Conservation (phyloP, 23 tunicate species). For the Phallusia fumigata region DNA sequence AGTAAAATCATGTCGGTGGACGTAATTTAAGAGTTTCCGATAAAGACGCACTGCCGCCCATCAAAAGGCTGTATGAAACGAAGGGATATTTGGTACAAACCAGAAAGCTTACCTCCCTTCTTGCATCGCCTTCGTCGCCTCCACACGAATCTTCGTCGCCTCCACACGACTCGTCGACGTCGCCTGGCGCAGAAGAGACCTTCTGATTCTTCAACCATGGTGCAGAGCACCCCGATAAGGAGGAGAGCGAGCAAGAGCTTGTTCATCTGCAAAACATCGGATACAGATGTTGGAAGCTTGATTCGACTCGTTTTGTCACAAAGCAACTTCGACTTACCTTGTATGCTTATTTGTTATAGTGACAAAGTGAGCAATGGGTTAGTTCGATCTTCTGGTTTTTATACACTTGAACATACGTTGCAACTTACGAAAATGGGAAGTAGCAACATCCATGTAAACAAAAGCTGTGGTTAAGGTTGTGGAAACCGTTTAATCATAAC, state of each 20-base stretch:
- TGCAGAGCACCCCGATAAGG: conserved; percentile 1
- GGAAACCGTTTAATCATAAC: too few species aligned
- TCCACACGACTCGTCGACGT: background rate
- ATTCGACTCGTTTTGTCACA: background rate
- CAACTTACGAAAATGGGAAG: background rate
- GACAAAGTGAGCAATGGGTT: background rate
- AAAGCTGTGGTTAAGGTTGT: too few species aligned
- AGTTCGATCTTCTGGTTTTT: background rate
- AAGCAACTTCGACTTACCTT: background rate
- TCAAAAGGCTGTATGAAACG: too few species aligned
- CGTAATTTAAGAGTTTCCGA: too few species aligned
- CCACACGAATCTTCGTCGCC: too few species aligned
- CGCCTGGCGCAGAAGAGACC: background rate
- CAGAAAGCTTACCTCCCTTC: too few species aligned
- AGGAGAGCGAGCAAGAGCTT: background rate
- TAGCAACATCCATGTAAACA: too few species aligned
- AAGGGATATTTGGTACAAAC: too few species aligned
- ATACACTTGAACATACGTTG: background rate
- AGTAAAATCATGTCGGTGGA: too few species aligned
- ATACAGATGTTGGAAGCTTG: background rate
- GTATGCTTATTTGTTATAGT: background rate
- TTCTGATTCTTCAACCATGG: background rate
- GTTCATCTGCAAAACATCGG: background rate
- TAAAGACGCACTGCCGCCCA: too few species aligned
- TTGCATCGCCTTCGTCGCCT: too few species aligned